phyloP scores from a whole-genome alignment of 1,140 invertebrate genomes.

The Aphaenogaster rudis region DNA sequence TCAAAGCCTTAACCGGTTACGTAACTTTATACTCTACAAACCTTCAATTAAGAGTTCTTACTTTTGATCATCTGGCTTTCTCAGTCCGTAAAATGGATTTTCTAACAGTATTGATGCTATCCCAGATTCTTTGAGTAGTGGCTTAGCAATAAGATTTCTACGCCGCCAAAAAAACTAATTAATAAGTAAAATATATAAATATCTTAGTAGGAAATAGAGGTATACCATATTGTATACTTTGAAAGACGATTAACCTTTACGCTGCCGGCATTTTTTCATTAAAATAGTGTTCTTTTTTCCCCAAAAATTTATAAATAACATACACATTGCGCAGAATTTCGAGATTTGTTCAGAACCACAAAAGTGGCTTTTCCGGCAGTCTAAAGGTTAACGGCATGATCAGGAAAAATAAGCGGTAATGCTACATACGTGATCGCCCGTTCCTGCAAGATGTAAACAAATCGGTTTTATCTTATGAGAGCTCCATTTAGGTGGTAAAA shows the following conservation, averaged over 20 bases:
- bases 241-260: neutral
- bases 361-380: too few relatives aligned
- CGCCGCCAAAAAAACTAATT: constrained; percentile 97
- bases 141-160: constrained; percentile 95
- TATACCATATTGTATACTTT: neutral
- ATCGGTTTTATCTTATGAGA: constrained; percentile 92
- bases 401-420: neutral
- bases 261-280: too few relatives aligned
- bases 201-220: constrained; percentile 1
- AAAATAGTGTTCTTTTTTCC: too few relatives aligned
- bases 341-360: too few relatives aligned
- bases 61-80: constrained; percentile 97
- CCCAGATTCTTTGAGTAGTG: constrained; percentile 95
- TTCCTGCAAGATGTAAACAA: constrained; percentile 98
- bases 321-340: too few relatives aligned
- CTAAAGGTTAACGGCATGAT: neutral
- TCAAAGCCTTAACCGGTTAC: constrained; percentile 9
- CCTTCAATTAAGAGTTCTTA: constrained; percentile 87
- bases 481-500: constrained; percentile 94
- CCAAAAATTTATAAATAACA: too few relatives aligned
- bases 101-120: constrained; percentile 98
- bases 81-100: constrained; percentile 98
- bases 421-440: constrained; percentile 97
- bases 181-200: constrained; percentile 62
- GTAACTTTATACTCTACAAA: constrained; percentile 72